Base-by-base conservation (phyloP, 1,140 invertebrate genomes). In the Pteromalus puparum region DNA sequence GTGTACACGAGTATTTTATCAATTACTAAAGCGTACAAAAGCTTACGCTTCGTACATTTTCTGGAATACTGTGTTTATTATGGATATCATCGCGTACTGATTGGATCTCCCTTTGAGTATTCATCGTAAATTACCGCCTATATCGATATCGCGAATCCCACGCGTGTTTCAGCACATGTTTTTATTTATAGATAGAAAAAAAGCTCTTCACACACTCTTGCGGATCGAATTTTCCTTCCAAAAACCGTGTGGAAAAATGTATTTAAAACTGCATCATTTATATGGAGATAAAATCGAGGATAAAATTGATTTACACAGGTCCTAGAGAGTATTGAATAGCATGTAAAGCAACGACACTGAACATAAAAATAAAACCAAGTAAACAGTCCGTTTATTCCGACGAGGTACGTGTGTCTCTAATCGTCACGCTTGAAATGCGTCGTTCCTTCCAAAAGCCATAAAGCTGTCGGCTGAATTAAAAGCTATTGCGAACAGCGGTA, bases 21-120 rank as follows among this genome's bases (percentile, higher is more conserved):
- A 61, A 61, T n/a, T n/a, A n/a, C 18, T 6, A n/a, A 61, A 1
- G 46, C 46, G 4, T 48, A 48, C 46, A 0, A 48, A 48, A 48
- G 46, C 38, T 42, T 9, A 42, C 38, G 38, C 9, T 7, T 42
- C 7, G 10, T 42, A 10, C 38, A 42, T 42, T 42, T 42, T 5
- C 38, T 9, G 38, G 38, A 42, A 42, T 42, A 42, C 38, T 9
- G 21, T 7, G 21, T 61, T 61, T 61, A 61, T 61, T 61, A 61
- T n/a, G n/a, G 18, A 28, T 26, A 28, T 28, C 15, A 28, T 28
- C 15, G 15, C 26, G n/a, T 28, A 18, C 67, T 70, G 67, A 70
- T 70, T 70, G 67, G 26, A 30, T 68, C 26, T 70, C 28, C 67
- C 26, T 70, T 70, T 70, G 67, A 18, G 24, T 70, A 70, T 70